Percentiles rank a stretch among this genome's conserved stretches.
Evolutionary conservation across 2,797 vertebrate genomes (phyloP).

Genomic region (Amblyraja radiata): DNA sequence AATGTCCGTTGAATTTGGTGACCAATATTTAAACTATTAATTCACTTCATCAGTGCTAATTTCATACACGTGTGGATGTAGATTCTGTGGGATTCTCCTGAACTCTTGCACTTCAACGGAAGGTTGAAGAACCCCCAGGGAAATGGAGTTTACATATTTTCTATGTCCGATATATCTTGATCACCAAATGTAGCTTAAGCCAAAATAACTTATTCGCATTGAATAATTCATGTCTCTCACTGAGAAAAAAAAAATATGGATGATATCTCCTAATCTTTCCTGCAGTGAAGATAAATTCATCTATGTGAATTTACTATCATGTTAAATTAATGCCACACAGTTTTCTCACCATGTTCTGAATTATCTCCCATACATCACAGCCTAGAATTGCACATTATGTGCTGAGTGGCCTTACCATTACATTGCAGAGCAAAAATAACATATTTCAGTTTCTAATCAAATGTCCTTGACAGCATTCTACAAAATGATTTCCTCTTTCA

Average conservation of each 20-base stretch:
- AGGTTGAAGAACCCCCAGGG: neutral
- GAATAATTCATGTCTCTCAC: neutral
- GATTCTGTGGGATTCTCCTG: neutral
- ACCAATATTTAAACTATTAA: neutral
- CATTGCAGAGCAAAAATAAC: neutral
- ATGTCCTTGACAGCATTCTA: neutral
- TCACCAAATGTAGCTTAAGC: neutral
- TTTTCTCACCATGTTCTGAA: neutral
- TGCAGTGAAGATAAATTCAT: neutral
- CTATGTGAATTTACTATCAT: neutral
- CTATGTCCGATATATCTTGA: neutral
- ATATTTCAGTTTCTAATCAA: conserved; percentile 15
- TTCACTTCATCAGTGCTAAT: neutral
- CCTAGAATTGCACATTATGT: neutral
- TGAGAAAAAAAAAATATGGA: neutral
- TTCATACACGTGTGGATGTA: neutral
- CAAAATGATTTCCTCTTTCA: neutral
- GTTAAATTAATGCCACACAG: conserved; percentile 5
- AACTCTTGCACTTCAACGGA: neutral
- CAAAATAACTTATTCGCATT: neutral
- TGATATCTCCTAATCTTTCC: neutral
- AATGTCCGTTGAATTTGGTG: neutral
- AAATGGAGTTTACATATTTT: neutral
- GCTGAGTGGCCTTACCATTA: neutral
- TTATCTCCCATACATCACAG: neutral